These are phyloP conservation scores for Gracilinanus agilis DNA, from an alignment of 2,113 vertebrate species.

Conservation along the genomic window DNA sequence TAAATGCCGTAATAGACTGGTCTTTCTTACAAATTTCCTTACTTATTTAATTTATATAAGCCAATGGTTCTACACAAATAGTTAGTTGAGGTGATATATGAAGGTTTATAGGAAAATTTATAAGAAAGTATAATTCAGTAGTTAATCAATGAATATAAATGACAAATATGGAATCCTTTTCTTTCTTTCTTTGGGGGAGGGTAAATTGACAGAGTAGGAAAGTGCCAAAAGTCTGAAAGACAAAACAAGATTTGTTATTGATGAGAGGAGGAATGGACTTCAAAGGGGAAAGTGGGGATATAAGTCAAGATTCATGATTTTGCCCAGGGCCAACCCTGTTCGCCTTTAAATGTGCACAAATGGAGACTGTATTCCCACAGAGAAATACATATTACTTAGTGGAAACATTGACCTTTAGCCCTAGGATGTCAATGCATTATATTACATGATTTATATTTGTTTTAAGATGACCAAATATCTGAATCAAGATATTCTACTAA, in stretches of 20 bases:
- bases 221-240: background rate
- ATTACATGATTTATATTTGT: background rate
- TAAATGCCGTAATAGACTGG: background rate
- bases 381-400: background rate
- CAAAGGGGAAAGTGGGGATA: background rate
- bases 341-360: background rate
- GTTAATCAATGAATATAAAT: background rate
- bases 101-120: background rate
- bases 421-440: background rate
- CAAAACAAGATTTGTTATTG: background rate
- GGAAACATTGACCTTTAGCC: background rate
- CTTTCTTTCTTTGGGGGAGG: background rate
- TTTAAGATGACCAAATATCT: background rate
- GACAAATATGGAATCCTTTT: background rate
- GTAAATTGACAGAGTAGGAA: background rate
- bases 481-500: background rate
- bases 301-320: background rate
- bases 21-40: background rate
- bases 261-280: background rate
- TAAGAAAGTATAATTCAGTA: background rate
- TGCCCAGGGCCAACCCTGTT: background rate
- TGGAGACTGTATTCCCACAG: background rate
- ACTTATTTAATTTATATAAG: background rate
- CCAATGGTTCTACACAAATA: background rate
- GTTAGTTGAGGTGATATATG: background rate